Conservation (phyloP, 1,140 invertebrate species). For the Thaumatotibia leucotreta region DNA sequence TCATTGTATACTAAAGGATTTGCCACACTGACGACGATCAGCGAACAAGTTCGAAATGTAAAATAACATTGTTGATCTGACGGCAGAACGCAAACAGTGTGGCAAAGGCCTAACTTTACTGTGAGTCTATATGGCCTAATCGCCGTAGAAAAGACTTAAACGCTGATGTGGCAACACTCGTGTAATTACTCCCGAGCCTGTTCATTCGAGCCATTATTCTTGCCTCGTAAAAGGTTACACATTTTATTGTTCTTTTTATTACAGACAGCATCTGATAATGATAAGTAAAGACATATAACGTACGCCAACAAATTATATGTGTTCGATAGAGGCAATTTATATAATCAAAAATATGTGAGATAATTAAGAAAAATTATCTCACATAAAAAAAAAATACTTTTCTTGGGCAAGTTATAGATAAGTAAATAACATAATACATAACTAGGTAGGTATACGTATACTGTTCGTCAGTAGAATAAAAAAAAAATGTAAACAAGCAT, state of each 20-base stretch:
- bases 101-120: neutral
- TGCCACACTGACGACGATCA: too few relatives aligned
- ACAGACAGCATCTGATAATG: neutral
- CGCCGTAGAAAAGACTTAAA: conserved; percentile 39
- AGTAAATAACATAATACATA: too few relatives aligned
- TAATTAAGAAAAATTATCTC: too few relatives aligned
- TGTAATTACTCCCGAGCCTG: neutral
- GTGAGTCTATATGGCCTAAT: neutral
- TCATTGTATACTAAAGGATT: too few relatives aligned
- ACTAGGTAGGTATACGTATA: too few relatives aligned
- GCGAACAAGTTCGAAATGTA: too few relatives aligned
- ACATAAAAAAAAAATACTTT: too few relatives aligned
- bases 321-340: neutral
- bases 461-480: too few relatives aligned
- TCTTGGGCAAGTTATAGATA: too few relatives aligned
- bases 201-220: neutral
- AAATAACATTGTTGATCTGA: too few relatives aligned
- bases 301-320: neutral
- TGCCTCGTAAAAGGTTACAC: conserved; percentile 6
- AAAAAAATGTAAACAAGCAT: too few relatives aligned
- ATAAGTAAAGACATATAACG: neutral
- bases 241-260: conserved; percentile 4
- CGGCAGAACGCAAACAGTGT: too few relatives aligned
- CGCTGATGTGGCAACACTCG: conserved; percentile 14
- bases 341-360: neutral